Conservation (phyloP, 1,140 invertebrate species). For the Papilio polyxenes region DNA sequence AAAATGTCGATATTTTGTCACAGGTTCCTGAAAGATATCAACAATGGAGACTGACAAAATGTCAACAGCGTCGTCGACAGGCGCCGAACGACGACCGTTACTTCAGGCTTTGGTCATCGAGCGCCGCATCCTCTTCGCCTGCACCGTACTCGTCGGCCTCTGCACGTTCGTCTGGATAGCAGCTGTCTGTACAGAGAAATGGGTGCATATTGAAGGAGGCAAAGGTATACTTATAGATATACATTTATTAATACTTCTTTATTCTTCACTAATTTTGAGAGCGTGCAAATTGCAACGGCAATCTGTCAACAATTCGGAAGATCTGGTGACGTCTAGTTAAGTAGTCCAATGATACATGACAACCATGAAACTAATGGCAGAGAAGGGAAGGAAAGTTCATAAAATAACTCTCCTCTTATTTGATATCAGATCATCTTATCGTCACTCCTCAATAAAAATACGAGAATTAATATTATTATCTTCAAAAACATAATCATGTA, state of each 20-base stretch:
- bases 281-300: no score
- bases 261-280: no score
- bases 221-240: slow-evolving; percentile 56
- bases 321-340: no score
- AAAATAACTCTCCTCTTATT: no score
- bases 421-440: no score
- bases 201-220: slow-evolving; percentile 84
- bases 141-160: slow-evolving; percentile 85
- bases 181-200: slow-evolving; percentile 88
- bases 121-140: slow-evolving; percentile 85
- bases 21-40: slow-evolving; percentile 38
- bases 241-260: background rate
- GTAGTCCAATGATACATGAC: no score
- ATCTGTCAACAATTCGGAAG: no score
- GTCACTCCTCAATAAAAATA: background rate
- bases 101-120: slow-evolving; percentile 85
- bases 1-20: slow-evolving; percentile 39
- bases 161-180: slow-evolving; percentile 87
- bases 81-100: slow-evolving; percentile 78
- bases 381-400: no score
- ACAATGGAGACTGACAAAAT: slow-evolving; percentile 77
- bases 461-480: background rate
- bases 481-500: slow-evolving; percentile 5
- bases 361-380: no score
- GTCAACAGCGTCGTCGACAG: slow-evolving; percentile 81